Percentiles rank a stretch among this genome's conserved stretches.
phyloP scores from a whole-genome alignment of 2,888 invertebrate genomes.

The Parnassius smintheus region DNA sequence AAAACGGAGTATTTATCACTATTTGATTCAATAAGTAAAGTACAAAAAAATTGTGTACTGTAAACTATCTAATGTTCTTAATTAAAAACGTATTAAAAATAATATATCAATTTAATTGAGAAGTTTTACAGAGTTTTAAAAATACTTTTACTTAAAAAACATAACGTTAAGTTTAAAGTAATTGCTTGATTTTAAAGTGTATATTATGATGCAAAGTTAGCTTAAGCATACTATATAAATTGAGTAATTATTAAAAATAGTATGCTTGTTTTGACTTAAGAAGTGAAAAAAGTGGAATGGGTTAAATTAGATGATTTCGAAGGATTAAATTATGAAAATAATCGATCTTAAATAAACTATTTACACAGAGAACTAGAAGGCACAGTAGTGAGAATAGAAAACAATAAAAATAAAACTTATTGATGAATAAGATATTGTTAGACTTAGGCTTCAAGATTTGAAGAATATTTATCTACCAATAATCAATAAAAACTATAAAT shows the following conservation, averaged over 20 bases:
- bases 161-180: neutral
- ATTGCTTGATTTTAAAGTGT: neutral
- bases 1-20: no score
- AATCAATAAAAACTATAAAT: neutral
- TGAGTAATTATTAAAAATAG: no score
- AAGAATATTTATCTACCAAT: neutral
- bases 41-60: neutral
- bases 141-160: neutral
- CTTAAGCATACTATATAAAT: neutral
- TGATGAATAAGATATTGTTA: constrained; percentile 7
- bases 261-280: constrained; percentile 1
- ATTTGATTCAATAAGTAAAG: no score
- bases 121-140: neutral
- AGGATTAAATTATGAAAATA: constrained; percentile 24
- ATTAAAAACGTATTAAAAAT: neutral
- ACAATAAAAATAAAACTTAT: constrained; percentile 28
- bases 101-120: neutral
- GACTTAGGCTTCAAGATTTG: neutral
- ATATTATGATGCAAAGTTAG: neutral
- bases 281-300: constrained; percentile 34
- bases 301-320: constrained; percentile 32
- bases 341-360: constrained; percentile 45
- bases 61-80: constrained; percentile 4
- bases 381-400: constrained; percentile 63
- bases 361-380: constrained; percentile 75